Evolutionary conservation across 2,797 vertebrate genomes (phyloP), one percentile per base, ranked within the genome.

Genomic region (Dipus sagitta): DNA sequence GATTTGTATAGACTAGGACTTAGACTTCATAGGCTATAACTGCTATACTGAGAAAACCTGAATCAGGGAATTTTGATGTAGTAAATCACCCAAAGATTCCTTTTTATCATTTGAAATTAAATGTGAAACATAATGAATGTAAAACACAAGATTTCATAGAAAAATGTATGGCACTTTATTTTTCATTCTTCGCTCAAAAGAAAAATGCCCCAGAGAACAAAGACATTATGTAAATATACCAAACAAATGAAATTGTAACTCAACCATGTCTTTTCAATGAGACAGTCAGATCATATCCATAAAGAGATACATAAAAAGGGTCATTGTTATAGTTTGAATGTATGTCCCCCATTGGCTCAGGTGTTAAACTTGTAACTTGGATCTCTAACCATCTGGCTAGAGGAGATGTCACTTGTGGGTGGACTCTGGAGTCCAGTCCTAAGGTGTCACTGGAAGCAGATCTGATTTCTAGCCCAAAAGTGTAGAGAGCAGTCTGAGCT

Each of bases 61-160:
- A 82, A 21, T 87, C n/a, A 79, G 23, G 93, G 54, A 92, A 79
- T 71, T 88, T 88, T 79, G 68, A 90, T 86, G 76, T 88, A 88
- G 42, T 30, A 77, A 89, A 78, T 77, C 67, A 30, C n/a, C n/a
- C 42, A 91, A 88, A 67, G 42, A 72, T 80, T 4, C 30, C 32
- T 58, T 90, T 80, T 88, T 64, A 38, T 54, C 76, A 90, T 82
- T 80, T 93, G 72, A 86, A 74, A 83, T 89, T 78, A 81, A 88
- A 77, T 74, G 71, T 82, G 77, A 93, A 95, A 21, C 42, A 83
- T 42, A 52, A 23, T 68, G 65, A 83, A 32, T 7, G 13, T 42
- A n/a, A 67, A 68, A 64, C 87, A 77, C 32, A 65, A 80, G 65
- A 30, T 81, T 88, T 86, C 64, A 60, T 2, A 77, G 30, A 81